Conservation (phyloP, 2,113 vertebrate species). For the Barbus barbus region DNA sequence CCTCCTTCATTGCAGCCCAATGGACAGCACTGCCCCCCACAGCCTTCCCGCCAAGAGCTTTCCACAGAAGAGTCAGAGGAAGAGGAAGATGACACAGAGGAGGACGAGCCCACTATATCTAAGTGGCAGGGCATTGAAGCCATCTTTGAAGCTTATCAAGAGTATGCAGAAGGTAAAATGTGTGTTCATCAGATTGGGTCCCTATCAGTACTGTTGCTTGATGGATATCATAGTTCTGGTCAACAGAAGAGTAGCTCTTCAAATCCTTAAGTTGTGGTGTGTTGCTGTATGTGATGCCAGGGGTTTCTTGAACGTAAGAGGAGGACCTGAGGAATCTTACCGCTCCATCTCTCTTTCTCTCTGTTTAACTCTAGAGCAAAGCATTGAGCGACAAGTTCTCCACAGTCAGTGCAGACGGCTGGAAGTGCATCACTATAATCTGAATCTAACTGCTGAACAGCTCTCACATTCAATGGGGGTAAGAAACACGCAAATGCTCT, state of each 20-base stretch:
- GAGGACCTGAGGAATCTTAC: neutral
- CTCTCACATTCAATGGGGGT: constrained; percentile 96
- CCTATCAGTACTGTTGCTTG: neutral
- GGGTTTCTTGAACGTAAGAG: constrained; percentile 9
- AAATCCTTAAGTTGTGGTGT: neutral
- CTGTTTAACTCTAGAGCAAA: constrained; percentile 82
- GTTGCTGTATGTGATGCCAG: constrained; percentile 16
- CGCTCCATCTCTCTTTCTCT: neutral
- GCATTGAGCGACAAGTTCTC: constrained; percentile 92
- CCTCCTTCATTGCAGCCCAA: constrained; percentile 76
- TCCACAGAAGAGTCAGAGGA: constrained; percentile 77
- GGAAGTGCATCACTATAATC: constrained; percentile 96
- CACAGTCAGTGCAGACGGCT: constrained; percentile 92
- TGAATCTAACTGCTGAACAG: constrained; percentile 92
- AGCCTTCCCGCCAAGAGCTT: constrained; percentile 66
- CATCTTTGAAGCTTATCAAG: constrained; percentile 96
- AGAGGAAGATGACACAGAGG: constrained; percentile 73
- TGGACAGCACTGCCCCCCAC: constrained; percentile 81
- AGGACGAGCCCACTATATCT: constrained; percentile 75
- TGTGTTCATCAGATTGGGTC: neutral
- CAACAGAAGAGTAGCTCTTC: neutral
- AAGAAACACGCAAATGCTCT: constrained; percentile 61
- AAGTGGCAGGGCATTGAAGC: constrained; percentile 97
- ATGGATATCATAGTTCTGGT: neutral
- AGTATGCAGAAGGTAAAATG: constrained; percentile 91